A percentile compares a stretch with the other conserved stretches of the same genome.
These are phyloP conservation scores for Myanophis thanlyinensis DNA, from an alignment of 2,113 vertebrate species.

Conservation along the genomic window DNA sequence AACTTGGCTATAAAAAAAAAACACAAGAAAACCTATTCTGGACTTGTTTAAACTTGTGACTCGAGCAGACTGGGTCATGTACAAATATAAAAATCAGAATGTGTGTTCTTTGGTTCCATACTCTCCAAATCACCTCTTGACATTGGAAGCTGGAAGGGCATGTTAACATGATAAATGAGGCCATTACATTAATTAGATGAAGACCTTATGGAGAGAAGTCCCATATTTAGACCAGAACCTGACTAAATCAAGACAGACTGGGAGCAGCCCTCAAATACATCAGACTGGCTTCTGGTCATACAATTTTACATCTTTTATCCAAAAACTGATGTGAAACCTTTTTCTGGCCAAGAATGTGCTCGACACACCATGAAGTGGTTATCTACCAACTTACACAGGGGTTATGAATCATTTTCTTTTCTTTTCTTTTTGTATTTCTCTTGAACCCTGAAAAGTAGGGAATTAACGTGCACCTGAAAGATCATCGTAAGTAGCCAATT, in stretches of 20 bases:
- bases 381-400: not conserved
- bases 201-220: not conserved
- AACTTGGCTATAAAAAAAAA: not conserved
- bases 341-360: not conserved
- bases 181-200: not conserved
- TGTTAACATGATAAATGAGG: not conserved
- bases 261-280: not conserved
- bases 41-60: not conserved
- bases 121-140: not conserved
- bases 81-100: not conserved
- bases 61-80: too few species aligned
- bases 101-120: not conserved
- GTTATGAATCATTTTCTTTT: not conserved
- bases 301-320: not conserved
- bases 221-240: not conserved
- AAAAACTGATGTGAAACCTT: not conserved
- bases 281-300: too few species aligned
- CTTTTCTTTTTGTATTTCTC: not conserved
- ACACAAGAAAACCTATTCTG: not conserved
- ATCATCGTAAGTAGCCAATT: not conserved
- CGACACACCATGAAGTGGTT: not conserved
- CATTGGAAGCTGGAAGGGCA: not conserved
- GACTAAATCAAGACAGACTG: not conserved
- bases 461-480: too few species aligned
- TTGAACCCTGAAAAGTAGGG: not conserved